These are phyloP conservation scores for Indicator indicator DNA, from an alignment of 2,113 vertebrate species.

Conservation along the genomic window DNA sequence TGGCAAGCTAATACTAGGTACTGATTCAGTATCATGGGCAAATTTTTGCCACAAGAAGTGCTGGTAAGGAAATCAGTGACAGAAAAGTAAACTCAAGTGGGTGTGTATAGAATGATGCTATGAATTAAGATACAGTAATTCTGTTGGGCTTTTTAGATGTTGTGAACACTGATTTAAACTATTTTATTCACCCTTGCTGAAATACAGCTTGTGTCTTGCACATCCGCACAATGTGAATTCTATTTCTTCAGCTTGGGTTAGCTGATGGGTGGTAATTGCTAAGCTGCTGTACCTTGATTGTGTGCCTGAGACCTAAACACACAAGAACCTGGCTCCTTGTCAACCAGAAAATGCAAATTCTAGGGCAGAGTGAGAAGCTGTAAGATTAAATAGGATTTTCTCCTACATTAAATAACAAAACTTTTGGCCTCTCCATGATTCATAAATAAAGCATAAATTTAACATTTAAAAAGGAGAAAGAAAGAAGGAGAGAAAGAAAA, in stretches of 20 bases:
- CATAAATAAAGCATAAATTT: neutral
- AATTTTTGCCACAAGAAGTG: neutral
- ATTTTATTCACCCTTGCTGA: neutral
- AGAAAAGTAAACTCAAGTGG: neutral
- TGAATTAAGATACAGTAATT: neutral
- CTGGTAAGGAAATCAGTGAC: neutral
- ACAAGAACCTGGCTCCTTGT: neutral
- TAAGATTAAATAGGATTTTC: neutral
- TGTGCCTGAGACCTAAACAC: neutral
- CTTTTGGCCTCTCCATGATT: neutral
- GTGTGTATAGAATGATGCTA: neutral
- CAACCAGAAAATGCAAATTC: slow-evolving; percentile 28
- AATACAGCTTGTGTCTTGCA: neutral
- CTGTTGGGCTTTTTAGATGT: neutral
- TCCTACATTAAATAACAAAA: neutral
- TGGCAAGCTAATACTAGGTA: neutral
- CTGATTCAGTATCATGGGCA: neutral
- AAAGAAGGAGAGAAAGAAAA: neutral
- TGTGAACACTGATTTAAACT: neutral
- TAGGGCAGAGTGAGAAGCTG: neutral
- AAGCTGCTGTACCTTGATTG: neutral
- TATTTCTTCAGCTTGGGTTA: slow-evolving; percentile 32
- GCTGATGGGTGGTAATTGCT: slow-evolving; percentile 12
- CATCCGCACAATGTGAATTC: neutral
- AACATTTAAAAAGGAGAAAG: neutral